Evolutionary conservation across 2,888 invertebrate species (phyloP), one percentile per base, ranked within the genome.

Genomic region (Ceriagrion tenellum): DNA sequence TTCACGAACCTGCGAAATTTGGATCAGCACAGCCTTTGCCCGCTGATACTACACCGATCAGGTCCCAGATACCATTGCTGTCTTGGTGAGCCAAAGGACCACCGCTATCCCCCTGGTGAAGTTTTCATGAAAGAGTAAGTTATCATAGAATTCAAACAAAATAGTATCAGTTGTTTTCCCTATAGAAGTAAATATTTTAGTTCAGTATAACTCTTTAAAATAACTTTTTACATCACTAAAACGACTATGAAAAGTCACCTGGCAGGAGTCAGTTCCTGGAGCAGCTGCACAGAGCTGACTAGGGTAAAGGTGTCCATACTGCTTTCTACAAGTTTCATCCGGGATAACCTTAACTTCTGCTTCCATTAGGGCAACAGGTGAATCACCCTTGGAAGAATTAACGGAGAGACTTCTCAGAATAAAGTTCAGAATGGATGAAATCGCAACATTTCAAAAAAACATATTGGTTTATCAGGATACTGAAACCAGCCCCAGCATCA

Each of bases 181-280:
- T 47, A 13, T 16, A 18, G 18, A 0, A 20, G 35, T 4, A 16
- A 30, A 56, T 30, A 59, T 6, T 6, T 8, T 30, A 55, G 35
- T 0, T 55, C 59, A 0, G n/a, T 26, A 55, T n/a, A 30, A 56
- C 1, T 8, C 81, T 8, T 12, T 4, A 35, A 81, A 81, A 81
- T 35, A 35, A 69, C 26, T 35, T 35, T 20, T 69, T n/a, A 6
- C 2, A 2, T n/a, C 81, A 35, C 0, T 13, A 35, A n/a, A 81
- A 10, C 16, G 0, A 35, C 35, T 35, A 35, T 81, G 16, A 13
- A 3, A 26, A 81, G 16, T 47, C 47, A 93, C 93, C 69, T 93
- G 93, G 93, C 93, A 93, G 26, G 93, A 69, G 69, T 93, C 93
- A 47, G n/a, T 74, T 74, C 93, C 93, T 93, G 93, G 69, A 18